Evolutionary conservation across 2,113 vertebrate species (phyloP), one percentile per base, ranked within the genome.

Genomic region (Salvator merianae): DNA sequence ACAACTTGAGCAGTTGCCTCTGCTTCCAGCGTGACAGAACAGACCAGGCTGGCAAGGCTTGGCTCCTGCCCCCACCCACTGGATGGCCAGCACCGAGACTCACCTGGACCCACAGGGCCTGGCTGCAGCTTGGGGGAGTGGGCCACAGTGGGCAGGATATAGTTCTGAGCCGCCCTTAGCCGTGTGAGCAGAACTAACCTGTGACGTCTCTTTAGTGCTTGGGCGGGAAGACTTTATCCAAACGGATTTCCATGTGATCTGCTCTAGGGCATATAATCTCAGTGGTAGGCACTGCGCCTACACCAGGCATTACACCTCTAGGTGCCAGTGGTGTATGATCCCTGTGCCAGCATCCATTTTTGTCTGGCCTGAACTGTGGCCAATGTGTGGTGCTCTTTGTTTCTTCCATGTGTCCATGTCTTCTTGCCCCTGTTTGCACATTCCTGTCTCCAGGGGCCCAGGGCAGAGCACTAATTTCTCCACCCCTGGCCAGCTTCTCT

Each of bases 1-100:
- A 93, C 94, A 92, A 88, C 95, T 94, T 95, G 95, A 94, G 92
- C 95, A 93, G 90, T 90, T 93, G 92, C 93, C 94, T 93, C 91
- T 94, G 92, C 94, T 92, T 90, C 93, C 88, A 93, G 92, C 90
- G 88, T 88, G 88, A 94, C 91, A 92, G 93, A 91, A 91, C 90
- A 78, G 88, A 86, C 88, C 93, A 84, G 85, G 91, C 91, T 84
- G 38, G 78, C 91, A 77, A 87, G 92, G 91, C 91, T 75, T 93
- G 92, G 92, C 86, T 90, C 90, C 91, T 91, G 82, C 85, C 88
- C 91, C 88, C 7, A 36, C 40, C 84, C 40, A 43, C 87, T 65
- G 47, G 65, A 77, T 63, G 79, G 70, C 92, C 94, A 89, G 66
- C 38, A 47, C 91, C 92, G 75, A 91, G 88, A 69, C 78, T 79